phyloP scores from a whole-genome alignment of 53 echinoderm and acorn worm genomes.

The Hippasteria phrygiana region DNA sequence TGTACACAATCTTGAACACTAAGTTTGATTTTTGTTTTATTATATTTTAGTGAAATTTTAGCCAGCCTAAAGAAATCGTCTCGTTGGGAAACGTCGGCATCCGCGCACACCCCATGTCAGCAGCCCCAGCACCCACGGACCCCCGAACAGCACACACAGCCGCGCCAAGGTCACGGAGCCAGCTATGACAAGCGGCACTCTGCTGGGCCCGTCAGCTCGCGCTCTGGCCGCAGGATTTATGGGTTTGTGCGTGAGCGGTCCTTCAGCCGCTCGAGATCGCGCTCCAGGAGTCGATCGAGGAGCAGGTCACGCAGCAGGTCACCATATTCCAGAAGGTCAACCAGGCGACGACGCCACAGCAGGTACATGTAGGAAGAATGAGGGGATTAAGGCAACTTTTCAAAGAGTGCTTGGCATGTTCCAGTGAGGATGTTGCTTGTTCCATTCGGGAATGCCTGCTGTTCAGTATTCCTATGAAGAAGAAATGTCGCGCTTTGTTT shows the following conservation, averaged over 20 bases:
- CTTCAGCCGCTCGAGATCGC: slow-evolving; percentile 64
- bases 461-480: no score
- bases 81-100: slow-evolving; percentile 54
- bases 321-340: slow-evolving; percentile 67
- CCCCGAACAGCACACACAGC: slow-evolving; percentile 25
- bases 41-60: slow-evolving; percentile 41
- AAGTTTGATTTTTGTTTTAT: neutral
- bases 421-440: no score
- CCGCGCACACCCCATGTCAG: neutral
- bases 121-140: neutral
- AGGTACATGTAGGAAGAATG: slow-evolving; percentile 57
- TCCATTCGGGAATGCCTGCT: no score
- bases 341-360: slow-evolving; percentile 61
- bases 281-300: slow-evolving; percentile 68
- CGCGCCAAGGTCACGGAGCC: slow-evolving; percentile 31
- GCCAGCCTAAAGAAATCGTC: slow-evolving; percentile 40
- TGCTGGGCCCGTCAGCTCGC: slow-evolving; percentile 33
- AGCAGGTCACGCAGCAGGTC: slow-evolving; percentile 75
- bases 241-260: slow-evolving; percentile 72
- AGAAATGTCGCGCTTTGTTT: no score
- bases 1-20: neutral
- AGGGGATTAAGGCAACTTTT: no score
- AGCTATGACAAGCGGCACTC: slow-evolving; percentile 29
- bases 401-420: no score
- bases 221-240: slow-evolving; percentile 53